Percentiles rank a stretch among this genome's conserved stretches.
phyloP scores from a whole-genome alignment of 2,888 invertebrate genomes.

The Pandemis corylana region DNA sequence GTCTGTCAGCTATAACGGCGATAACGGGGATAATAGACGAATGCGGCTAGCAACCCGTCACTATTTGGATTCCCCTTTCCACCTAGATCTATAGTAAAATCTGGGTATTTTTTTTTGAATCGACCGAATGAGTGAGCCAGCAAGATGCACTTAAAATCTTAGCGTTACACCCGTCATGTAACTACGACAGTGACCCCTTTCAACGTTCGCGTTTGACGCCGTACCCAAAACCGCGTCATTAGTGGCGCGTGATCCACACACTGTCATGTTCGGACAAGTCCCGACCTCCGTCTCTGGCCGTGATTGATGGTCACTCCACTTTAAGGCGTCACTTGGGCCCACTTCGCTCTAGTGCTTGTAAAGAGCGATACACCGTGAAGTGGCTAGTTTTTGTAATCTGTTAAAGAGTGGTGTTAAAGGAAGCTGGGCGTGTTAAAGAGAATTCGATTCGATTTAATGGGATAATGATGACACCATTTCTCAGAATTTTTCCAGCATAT shows the following conservation, averaged over 20 bases:
- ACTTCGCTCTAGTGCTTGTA: slow-evolving; percentile 28
- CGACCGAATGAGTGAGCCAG: too few relatives aligned
- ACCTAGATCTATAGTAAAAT: too few relatives aligned
- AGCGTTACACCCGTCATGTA: background rate
- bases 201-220: slow-evolving; percentile 28
- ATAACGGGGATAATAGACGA: too few relatives aligned
- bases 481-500: too few relatives aligned
- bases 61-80: too few relatives aligned
- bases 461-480: too few relatives aligned
- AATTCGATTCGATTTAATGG: too few relatives aligned
- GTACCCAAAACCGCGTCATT: slow-evolving; percentile 28
- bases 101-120: too few relatives aligned
- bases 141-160: background rate
- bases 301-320: slow-evolving; percentile 40
- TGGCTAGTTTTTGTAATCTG: slow-evolving; percentile 2
- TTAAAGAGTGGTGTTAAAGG: background rate
- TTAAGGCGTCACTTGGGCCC: slow-evolving; percentile 31
- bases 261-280: slow-evolving; percentile 36
- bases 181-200: background rate
- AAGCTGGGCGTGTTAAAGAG: too few relatives aligned
- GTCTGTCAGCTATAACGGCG: too few relatives aligned
- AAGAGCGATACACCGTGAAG: slow-evolving; percentile 15
- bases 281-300: slow-evolving; percentile 33
- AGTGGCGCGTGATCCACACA: slow-evolving; percentile 22
- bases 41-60: too few relatives aligned